Percentiles rank a stretch among this genome's conserved stretches.
phyloP scores from a whole-genome alignment of 2,113 vertebrate species.

The Ornithorhynchus anatinus region DNA sequence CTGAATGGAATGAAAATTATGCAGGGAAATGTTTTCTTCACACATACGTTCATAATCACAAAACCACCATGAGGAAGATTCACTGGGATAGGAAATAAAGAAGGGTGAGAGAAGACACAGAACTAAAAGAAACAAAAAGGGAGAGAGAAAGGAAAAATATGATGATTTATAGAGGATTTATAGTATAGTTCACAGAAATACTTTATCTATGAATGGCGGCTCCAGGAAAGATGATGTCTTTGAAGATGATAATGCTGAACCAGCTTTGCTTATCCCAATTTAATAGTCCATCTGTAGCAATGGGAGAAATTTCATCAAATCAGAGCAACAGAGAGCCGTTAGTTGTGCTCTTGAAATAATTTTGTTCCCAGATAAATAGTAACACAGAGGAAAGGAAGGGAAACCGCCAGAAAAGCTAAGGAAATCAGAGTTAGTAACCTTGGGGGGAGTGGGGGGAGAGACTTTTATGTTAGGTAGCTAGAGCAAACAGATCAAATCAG shows the following conservation, averaged over 20 bases:
- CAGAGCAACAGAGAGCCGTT: not conserved
- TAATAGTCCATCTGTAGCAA: not conserved
- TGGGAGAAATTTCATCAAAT: not conserved
- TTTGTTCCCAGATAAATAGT: not conserved
- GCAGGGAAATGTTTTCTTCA: no score
- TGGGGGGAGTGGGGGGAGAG: not conserved
- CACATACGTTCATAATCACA: not conserved
- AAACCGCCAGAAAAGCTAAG: slow-evolving; percentile 16
- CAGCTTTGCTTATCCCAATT: not conserved
- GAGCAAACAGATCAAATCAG: slow-evolving; percentile 61
- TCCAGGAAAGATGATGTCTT: not conserved
- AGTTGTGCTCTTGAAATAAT: not conserved
- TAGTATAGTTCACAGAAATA: not conserved
- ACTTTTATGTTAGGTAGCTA: slow-evolving; percentile 47
- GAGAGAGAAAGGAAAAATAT: not conserved
- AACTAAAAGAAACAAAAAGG: not conserved
- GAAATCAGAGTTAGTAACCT: slow-evolving; percentile 1
- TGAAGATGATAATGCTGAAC: not conserved
- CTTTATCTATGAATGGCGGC: not conserved
- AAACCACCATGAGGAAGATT: not conserved
- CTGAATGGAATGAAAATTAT: not conserved
- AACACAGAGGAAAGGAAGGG: not conserved
- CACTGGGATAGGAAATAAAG: slow-evolving; percentile 33
- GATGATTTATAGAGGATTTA: not conserved
- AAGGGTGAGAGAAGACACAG: not conserved